Evolutionary conservation across 2,113 vertebrate species (phyloP).

Genomic region (Tylochromis polylepis): DNA sequence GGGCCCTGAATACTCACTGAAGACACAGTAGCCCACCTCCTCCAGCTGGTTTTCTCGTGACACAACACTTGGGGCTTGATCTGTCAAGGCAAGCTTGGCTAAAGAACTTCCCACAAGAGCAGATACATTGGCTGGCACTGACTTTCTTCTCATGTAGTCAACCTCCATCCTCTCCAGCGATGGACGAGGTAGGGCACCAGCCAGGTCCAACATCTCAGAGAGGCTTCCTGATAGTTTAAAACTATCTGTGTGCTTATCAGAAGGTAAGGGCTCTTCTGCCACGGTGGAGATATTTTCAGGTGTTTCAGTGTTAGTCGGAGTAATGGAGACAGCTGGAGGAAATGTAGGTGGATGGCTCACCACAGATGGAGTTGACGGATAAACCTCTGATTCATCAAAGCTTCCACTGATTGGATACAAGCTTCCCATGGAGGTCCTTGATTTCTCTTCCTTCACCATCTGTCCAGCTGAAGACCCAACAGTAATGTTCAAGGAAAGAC

Average conservation of each 20-base stretch:
- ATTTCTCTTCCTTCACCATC: background rate
- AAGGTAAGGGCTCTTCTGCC: background rate
- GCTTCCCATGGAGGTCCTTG: background rate
- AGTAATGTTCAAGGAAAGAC: constrained; percentile 26
- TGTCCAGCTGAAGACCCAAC: background rate
- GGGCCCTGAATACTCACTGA: constrained; percentile 58
- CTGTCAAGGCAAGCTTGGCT: constrained; percentile 39
- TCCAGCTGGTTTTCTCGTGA: constrained; percentile 35
- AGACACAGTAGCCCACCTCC: constrained; percentile 60
- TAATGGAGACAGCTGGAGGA: constrained; percentile 30
- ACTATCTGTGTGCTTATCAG: background rate
- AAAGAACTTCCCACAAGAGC: constrained; percentile 44
- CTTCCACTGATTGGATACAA: constrained; percentile 34
- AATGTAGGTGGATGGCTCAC: background rate
- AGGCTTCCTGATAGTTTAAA: constrained; percentile 30
- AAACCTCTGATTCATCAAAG: constrained; percentile 22
- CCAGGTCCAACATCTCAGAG: constrained; percentile 63
- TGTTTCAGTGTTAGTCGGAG: background rate
- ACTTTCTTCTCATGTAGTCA: constrained; percentile 53
- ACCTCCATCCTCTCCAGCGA: constrained; percentile 32
- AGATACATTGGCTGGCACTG: constrained; percentile 45
- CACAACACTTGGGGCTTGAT: background rate
- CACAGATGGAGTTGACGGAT: constrained; percentile 1
- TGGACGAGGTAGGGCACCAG: constrained; percentile 39
- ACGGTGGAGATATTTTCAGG: background rate